Conservation (phyloP, 1,140 invertebrate genomes). For the Solen grandis region DNA sequence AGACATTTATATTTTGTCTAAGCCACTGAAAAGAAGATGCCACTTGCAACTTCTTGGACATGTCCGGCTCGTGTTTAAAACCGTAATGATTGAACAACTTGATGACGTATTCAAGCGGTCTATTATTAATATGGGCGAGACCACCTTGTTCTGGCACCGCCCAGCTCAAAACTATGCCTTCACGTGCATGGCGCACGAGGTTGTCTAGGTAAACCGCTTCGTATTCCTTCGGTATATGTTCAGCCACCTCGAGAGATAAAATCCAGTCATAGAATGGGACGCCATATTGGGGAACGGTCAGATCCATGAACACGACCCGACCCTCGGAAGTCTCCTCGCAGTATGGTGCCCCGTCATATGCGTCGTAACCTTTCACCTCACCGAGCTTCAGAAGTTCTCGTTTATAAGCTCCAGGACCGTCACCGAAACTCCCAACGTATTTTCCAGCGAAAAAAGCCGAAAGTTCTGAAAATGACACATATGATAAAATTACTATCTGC, state of each 20-base stretch:
- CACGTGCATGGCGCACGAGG: constrained; percentile 55
- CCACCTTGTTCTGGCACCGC: constrained; percentile 60
- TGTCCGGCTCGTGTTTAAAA: constrained; percentile 44
- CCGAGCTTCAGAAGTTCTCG: constrained; percentile 49
- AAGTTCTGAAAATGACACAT: too few relatives aligned
- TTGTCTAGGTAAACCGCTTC: constrained; percentile 64
- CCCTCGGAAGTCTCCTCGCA: constrained; percentile 56
- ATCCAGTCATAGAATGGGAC: constrained; percentile 59
- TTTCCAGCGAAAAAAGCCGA: constrained; percentile 51
- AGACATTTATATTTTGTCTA: constrained; percentile 58
- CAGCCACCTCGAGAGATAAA: constrained; percentile 52
- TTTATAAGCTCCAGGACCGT: constrained; percentile 63
- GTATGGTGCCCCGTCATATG: too few relatives aligned
- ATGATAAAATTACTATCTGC: too few relatives aligned
- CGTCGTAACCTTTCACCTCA: constrained; percentile 44
- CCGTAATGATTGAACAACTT: constrained; percentile 49
- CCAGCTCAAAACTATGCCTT: constrained; percentile 63
- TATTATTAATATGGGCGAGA: constrained; percentile 57
- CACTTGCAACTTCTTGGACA: constrained; percentile 39
- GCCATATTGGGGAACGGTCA: constrained; percentile 60
- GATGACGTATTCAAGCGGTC: constrained; percentile 43
- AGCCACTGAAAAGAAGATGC: constrained; percentile 46
- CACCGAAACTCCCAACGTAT: constrained; percentile 59
- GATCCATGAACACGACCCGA: constrained; percentile 56
- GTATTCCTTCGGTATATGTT: constrained; percentile 56